Percentiles rank a stretch among this genome's conserved stretches.
phyloP scores from a whole-genome alignment of 2,797 vertebrate genomes.

The Platalea minor region DNA sequence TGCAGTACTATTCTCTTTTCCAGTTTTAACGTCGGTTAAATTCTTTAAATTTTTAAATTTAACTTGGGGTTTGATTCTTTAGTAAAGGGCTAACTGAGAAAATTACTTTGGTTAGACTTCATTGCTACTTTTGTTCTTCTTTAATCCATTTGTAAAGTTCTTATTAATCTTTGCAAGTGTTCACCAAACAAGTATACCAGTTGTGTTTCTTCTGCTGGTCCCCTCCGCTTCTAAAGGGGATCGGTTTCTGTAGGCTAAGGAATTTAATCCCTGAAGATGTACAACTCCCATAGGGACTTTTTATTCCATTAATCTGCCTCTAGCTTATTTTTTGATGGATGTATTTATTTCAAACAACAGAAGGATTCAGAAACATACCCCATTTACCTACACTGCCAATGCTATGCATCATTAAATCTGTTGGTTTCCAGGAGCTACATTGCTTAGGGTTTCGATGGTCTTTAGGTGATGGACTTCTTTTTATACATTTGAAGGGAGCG shows the following conservation, averaged over 20 bases:
- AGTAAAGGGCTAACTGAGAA: slow-evolving; percentile 53
- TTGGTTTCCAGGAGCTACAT: neutral
- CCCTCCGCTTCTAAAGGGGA: neutral
- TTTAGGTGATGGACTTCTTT: neutral
- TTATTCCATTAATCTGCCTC: neutral
- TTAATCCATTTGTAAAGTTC: neutral
- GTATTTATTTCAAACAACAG: neutral
- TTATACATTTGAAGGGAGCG: neutral
- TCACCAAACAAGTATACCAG: neutral
- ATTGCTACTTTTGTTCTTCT: neutral
- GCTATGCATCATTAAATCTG: neutral
- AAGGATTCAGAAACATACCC: neutral
- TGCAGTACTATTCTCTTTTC: neutral
- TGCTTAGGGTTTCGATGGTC: neutral
- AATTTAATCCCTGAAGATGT: neutral
- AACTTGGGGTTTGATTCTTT: neutral
- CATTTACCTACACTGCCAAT: neutral
- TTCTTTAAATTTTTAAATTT: neutral
- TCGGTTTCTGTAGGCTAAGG: neutral
- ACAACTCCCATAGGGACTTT: neutral
- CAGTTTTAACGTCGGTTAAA: neutral
- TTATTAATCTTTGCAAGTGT: neutral
- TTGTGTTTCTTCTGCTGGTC: neutral
- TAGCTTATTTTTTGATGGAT: neutral
- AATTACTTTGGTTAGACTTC: slow-evolving; percentile 4